Percentiles rank a stretch among this genome's conserved stretches.
Conservation (phyloP, 2,113 vertebrate genomes). For the Entelurus aequoreus region DNA sequence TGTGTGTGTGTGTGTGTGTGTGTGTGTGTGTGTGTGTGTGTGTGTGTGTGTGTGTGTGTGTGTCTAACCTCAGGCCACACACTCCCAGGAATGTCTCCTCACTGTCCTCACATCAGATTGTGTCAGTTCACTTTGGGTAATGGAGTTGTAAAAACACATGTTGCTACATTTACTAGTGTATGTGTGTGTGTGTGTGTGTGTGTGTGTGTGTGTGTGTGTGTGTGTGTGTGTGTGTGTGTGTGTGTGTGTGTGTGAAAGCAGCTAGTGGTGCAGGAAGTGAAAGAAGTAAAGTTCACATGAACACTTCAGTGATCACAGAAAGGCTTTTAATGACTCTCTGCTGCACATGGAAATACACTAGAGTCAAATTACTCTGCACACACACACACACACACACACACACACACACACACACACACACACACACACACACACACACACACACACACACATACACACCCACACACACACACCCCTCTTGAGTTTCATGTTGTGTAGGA, state of each 20-base stretch:
- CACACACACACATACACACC: too few relatives aligned
- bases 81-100: slow-evolving; percentile 47
- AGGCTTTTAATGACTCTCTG: too few relatives aligned
- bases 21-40: slow-evolving; percentile 12
- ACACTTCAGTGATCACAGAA: too few relatives aligned
- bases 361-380: too few relatives aligned
- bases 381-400: too few relatives aligned
- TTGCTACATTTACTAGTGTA: slow-evolving; percentile 8
- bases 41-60: slow-evolving; percentile 12
- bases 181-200: slow-evolving; percentile 4
- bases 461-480: too few relatives aligned
- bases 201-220: background rate
- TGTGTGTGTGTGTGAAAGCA: slow-evolving; percentile 1
- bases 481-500: too few relatives aligned
- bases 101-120: slow-evolving; percentile 45
- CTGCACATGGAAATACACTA: too few relatives aligned
- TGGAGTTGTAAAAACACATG: too few relatives aligned
- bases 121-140: slow-evolving; percentile 15
- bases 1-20: slow-evolving; percentile 11
- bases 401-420: too few relatives aligned
- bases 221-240: background rate
- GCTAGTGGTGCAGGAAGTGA: background rate
- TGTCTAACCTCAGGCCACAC: slow-evolving; percentile 46
- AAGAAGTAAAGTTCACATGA: too few relatives aligned
- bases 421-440: too few relatives aligned